Conservation (phyloP, 2,888 invertebrate genomes). For the Rugalucina vietnamica region DNA sequence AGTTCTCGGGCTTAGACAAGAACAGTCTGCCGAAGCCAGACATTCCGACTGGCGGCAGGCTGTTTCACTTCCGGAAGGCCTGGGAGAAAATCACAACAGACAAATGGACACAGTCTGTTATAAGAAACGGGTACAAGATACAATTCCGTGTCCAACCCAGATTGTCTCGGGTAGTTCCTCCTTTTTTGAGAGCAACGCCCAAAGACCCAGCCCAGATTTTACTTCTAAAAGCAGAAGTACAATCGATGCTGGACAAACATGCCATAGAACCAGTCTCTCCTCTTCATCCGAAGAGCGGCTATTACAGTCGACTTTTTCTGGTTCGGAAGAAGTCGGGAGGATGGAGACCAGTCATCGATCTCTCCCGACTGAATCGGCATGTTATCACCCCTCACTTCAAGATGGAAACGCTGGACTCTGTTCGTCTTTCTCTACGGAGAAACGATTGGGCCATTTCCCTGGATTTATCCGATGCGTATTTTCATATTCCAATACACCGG, state of each 20-base stretch:
- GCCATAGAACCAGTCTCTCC: background rate
- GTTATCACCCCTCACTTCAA: background rate
- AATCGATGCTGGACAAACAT: background rate
- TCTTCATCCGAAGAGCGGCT: background rate
- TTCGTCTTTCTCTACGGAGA: background rate
- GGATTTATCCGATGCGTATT: background rate
- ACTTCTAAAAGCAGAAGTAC: background rate
- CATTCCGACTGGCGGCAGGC: background rate
- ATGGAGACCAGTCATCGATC: background rate
- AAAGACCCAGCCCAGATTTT: background rate
- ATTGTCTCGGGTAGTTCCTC: background rate
- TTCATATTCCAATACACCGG: background rate
- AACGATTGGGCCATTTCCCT: background rate
- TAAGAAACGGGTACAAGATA: background rate
- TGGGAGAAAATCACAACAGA: background rate
- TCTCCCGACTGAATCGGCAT: background rate
- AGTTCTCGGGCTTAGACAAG: background rate
- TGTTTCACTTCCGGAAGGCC: background rate
- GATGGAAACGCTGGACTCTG: background rate
- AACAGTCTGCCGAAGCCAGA: background rate
- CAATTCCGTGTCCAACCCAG: background rate
- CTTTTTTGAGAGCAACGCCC: background rate
- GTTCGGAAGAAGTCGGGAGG: background rate
- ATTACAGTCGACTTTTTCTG: background rate
- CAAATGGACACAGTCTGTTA: background rate